A percentile compares a stretch with the other conserved stretches of the same genome.
These are phyloP conservation scores for Microtus montanus DNA, from an alignment of 2,113 vertebrate species.

Conservation along the genomic window DNA sequence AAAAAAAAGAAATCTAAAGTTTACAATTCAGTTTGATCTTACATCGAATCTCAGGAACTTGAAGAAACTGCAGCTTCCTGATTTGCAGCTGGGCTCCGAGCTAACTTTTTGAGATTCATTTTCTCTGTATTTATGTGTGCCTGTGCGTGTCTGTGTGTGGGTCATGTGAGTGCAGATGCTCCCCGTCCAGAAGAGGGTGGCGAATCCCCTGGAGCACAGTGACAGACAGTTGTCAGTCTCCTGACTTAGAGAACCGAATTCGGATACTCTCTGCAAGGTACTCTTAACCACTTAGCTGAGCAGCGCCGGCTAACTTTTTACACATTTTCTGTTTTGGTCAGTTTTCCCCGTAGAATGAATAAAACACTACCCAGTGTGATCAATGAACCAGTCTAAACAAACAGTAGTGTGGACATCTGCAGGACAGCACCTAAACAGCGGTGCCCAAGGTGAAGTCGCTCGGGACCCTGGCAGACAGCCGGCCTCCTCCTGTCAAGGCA, in stretches of 20 bases:
- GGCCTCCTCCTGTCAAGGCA: background rate
- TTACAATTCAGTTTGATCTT: background rate
- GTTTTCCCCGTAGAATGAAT: background rate
- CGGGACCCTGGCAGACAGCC: background rate
- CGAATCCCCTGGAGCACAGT: background rate
- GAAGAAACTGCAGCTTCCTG: background rate
- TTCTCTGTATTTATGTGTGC: background rate
- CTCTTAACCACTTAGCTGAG: background rate
- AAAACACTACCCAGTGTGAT: background rate
- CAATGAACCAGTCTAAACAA: background rate
- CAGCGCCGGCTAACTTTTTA: background rate
- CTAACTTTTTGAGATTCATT: background rate
- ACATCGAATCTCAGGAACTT: background rate
- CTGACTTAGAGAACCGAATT: background rate
- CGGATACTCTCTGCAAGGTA: background rate
- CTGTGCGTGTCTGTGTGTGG: background rate
- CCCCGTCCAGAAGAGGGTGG: background rate
- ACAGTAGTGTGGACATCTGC: background rate
- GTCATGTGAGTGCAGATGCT: too few relatives aligned
- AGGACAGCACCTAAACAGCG: background rate
- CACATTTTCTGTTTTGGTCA: background rate
- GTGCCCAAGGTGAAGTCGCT: background rate
- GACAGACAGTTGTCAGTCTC: background rate
- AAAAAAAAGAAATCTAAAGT: background rate
- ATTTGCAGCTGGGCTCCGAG: background rate